Evolutionary conservation across 1,140 invertebrate genomes (phyloP), one percentile per base, ranked within the genome.

Genomic region (Caenorhabditis latens): DNA sequence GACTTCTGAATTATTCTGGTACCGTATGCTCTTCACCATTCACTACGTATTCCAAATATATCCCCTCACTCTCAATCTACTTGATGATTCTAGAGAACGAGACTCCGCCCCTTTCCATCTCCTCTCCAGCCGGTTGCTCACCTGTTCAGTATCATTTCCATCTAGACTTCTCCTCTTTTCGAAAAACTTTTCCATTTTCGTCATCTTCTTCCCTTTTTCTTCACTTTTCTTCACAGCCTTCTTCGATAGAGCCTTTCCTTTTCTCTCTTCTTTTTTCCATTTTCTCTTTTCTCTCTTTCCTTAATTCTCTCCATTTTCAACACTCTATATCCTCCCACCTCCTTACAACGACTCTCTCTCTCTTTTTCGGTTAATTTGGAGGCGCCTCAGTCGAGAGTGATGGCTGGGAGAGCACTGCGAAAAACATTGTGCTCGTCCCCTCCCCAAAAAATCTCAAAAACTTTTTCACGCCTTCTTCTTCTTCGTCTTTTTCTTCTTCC

Each of bases 331-430:
- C 42, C 13, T 79, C 21, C 67, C 71, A 16, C 11, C 50, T 32
- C 32, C 32, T 2, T 32, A 32, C 40, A 43, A 71, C 65, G 65
- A 71, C 65, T 40, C 65, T 21, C 65, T 79, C 71, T 79, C 50
- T 53, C 50, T 11, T 53, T 79, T 79, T 79, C 71, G 71, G 71
- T 79, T 79, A 79, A 79, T 79, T 79, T 79, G 71, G 71, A 79
- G 71, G 43, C 2, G 19, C 5, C 9, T 46, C 71, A 79, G 71
- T 50, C 71, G 71, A 50, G 71, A 50, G 43, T 79, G 71, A 79
- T 19, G 50, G 50, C 50, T 40, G 21, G 7, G 71, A 40, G 46
- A 79, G 71, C 71, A 79, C n/a, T n/a, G 21, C 50, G 71, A 79
- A 79, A n/a, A 24, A 71, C 65, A 50, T 79, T 53, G 43, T 50